A percentile compares a stretch with the other conserved stretches of the same genome.
Evolutionary conservation across 2,797 vertebrate species (phyloP).

Genomic region (Decapterus maruadsi): DNA sequence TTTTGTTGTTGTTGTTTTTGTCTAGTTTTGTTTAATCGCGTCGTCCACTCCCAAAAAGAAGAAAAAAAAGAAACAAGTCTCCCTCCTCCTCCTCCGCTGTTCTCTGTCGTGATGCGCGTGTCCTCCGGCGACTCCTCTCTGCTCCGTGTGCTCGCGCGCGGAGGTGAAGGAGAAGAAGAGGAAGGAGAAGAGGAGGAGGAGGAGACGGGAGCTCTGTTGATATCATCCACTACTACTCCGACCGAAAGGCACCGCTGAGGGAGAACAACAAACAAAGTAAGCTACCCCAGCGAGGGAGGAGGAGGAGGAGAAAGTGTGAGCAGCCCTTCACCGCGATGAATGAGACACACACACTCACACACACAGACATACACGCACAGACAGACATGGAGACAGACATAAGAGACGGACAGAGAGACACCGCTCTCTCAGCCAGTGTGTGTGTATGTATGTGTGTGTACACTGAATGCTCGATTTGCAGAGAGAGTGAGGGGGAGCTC

Average conservation of each 20-base stretch:
- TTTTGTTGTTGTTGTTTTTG: background rate
- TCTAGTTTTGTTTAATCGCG: constrained; percentile 1
- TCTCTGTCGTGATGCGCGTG: constrained; percentile 67
- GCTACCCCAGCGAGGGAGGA: constrained; percentile 31
- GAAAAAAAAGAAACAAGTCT: background rate
- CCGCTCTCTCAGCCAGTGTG: too few relatives aligned
- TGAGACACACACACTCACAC: constrained; percentile 54
- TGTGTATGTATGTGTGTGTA: background rate
- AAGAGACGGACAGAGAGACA: constrained; percentile 43
- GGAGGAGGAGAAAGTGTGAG: constrained; percentile 44
- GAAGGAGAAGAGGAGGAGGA: too few relatives aligned
- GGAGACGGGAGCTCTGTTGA: constrained; percentile 58
- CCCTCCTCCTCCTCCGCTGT: constrained; percentile 30
- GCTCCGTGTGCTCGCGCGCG: constrained; percentile 35
- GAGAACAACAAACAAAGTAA: constrained; percentile 37
- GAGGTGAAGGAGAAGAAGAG: constrained; percentile 15
- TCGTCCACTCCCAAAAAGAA: background rate
- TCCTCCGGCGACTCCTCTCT: constrained; percentile 60
- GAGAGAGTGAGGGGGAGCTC: constrained; percentile 63
- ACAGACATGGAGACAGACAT: constrained; percentile 35
- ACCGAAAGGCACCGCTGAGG: constrained; percentile 39
- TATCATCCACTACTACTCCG: constrained; percentile 58
- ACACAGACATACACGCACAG: background rate
- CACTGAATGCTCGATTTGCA: constrained; percentile 58
- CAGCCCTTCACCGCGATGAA: constrained; percentile 67